Evolutionary conservation across 2,113 vertebrate species (phyloP), one percentile per base, ranked within the genome.

Genomic region (Pipa parva): DNA sequence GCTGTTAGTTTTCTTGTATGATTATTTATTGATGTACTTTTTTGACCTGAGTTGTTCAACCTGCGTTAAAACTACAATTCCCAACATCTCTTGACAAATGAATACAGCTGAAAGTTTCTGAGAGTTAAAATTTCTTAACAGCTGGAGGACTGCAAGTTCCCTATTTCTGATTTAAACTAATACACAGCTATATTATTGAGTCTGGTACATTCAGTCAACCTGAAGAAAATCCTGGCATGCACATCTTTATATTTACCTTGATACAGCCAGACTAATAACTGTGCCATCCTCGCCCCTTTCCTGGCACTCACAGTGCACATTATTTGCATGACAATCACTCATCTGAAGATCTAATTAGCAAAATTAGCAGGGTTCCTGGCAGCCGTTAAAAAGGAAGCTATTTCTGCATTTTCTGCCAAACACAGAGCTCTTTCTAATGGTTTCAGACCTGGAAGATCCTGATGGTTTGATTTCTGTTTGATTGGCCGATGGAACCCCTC

Each of bases 251-350:
- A 37, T 68, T 68, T 59, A 59, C 64, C 27, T 37, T 49, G 17
- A 7, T 31, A 4, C 20, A 26, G 46, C 55, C 45, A 59, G 45
- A 28, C 49, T 12, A 20, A 24, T 37, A n/a, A 15, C 22, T 22
- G 29, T 49, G 54, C 65, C 57, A 59, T 39, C 45, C 52, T 24
- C 21, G 39, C 42, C 29, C n/a, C 12, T 39, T 22, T 51, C 45
- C 56, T 68, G 65, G 56, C 65, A 52, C 22, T 20, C 10, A 60
- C 9, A 49, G 17, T 13, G 20, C 33, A 58, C 27, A 67, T 9
- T 11, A 59, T 67, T 58, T 67, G 55, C 63, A 67, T 67, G 63
- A 67, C 54, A 67, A 67, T 67, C 63, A 26, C 28, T 58, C 39
- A 29, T 58, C 42, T 18, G 24, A 25, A 42, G 45, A 46, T 28